Evolutionary conservation across 2,888 invertebrate genomes (phyloP), one percentile per base, ranked within the genome.

Genomic region (Nomada goodeniana): DNA sequence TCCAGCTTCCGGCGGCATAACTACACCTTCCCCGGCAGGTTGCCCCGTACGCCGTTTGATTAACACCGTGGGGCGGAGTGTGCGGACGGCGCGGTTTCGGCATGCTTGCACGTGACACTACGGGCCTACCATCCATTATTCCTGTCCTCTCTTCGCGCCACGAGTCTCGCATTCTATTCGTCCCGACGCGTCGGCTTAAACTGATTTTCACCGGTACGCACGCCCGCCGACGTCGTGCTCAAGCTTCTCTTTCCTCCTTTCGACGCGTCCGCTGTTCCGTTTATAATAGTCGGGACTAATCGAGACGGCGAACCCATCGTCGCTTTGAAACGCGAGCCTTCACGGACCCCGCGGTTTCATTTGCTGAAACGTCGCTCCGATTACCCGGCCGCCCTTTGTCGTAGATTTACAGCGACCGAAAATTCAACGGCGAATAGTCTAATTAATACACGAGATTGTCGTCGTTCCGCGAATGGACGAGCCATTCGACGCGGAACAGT

Each of bases 91-190:
- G 89, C 87, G 90, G 90, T 89, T 90, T 90, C 85, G 88, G 86
- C 82, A 85, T 88, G 79, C 89, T 47, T 93, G 91, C 90, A 68
- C 89, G 87, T 92, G 92, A 92, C 92, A 92, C 91, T 88, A 77
- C 85, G 87, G 80, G 86, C 89, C 89, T 88, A 88, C 87, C 89
- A 91, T 92, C 91, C 91, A 91, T 92, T 92, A 91, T 88, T 86
- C 82, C 77, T 36, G 70, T 57, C 73, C 77, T 59, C 77, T 77
- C 84, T 55, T 75, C 76, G 53, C 57, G 55, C 60, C 69, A 10
- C 63, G 79, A 61, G 18, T 61, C 60, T 44, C 63, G 59, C 68
- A 60, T 68, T 72, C 76, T 72, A 73, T 52, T 61, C 71, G 11
- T 50, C 53, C 9, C 53, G 53, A 20, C n/a, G 7, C 53, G 7